These are phyloP conservation scores for Cichladusa arquata DNA, from an alignment of 2,113 vertebrate genomes.

Conservation along the genomic window DNA sequence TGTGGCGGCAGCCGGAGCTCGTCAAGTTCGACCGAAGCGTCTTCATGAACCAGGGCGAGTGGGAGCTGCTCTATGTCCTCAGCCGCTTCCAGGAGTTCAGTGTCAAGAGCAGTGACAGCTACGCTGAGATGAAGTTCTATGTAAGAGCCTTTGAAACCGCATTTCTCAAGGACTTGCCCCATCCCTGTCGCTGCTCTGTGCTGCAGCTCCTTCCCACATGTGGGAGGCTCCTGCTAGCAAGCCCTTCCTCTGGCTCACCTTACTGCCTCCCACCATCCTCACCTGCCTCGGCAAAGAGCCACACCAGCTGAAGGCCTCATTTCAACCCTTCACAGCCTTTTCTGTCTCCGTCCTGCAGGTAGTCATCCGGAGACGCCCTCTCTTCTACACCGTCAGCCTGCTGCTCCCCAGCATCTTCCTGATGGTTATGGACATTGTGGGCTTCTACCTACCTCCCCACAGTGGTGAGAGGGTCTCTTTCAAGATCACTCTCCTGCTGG, in stretches of 20 bases:
- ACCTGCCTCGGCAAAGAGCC: not conserved
- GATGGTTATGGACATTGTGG: constrained; percentile 95
- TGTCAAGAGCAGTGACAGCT: constrained; percentile 80
- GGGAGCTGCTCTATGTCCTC: constrained; percentile 93
- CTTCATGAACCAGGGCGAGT: constrained; percentile 98
- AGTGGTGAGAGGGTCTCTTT: constrained; percentile 97
- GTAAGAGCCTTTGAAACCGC: constrained; percentile 68
- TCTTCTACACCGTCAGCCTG: constrained; percentile 93
- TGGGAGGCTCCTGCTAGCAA: not conserved
- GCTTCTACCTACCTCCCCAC: constrained; percentile 96
- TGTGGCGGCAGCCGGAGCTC: constrained; percentile 87
- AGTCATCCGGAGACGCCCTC: constrained; percentile 90
- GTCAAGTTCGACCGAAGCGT: constrained; percentile 86
- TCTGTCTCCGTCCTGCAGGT: constrained; percentile 72
- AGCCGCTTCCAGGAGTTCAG: constrained; percentile 87
- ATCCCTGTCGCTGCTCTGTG: not conserved
- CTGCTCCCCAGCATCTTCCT: constrained; percentile 95
- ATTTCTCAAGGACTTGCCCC: not conserved
- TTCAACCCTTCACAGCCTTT: not conserved
- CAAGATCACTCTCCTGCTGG: constrained; percentile 95
- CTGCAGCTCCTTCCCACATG: not conserved
- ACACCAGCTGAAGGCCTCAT: not conserved
- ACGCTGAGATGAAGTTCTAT: constrained; percentile 94
- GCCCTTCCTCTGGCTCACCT: not conserved
- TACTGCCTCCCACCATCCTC: not conserved